Percentiles rank a stretch among this genome's conserved stretches.
Conservation (phyloP, 2,888 invertebrate genomes). For the Zele albiditarsus region DNA sequence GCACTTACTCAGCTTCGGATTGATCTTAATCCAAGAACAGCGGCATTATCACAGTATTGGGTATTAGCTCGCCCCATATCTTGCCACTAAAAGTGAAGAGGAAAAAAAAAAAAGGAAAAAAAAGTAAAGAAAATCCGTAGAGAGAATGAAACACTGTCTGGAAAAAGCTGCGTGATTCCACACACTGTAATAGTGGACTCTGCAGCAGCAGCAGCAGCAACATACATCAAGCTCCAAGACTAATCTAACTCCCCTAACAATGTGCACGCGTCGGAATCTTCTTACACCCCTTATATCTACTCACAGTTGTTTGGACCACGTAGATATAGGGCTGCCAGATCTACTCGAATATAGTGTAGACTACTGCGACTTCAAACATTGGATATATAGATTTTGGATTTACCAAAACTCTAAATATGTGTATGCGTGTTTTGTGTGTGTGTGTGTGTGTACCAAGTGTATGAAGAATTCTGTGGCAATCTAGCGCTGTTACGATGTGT, state of each 20-base stretch:
- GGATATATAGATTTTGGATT: conserved; percentile 71
- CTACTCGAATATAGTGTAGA: conserved; percentile 26
- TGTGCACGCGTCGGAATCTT: conserved; percentile 73
- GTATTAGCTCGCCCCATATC: conserved; percentile 56
- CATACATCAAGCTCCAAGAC: conserved; percentile 71
- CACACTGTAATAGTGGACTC: conserved; percentile 47
- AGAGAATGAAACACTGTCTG: conserved; percentile 24
- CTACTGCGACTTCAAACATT: conserved; percentile 43
- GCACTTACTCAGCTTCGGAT: conserved; percentile 64
- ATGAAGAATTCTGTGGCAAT: neutral
- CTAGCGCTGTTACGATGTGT: conserved; percentile 1
- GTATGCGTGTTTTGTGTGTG: conserved; percentile 10
- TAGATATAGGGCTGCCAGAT: conserved; percentile 35
- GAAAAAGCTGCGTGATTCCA: conserved; percentile 35
- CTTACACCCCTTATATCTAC: conserved; percentile 61
- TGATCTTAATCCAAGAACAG: conserved; percentile 67
- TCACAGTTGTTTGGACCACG: conserved; percentile 38
- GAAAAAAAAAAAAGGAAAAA: conserved; percentile 41
- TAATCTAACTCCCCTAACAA: conserved; percentile 73
- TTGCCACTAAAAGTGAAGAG: conserved; percentile 24
- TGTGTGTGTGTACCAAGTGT: neutral
- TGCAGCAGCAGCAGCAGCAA: conserved; percentile 49
- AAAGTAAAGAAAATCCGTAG: conserved; percentile 11
- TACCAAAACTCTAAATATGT: conserved; percentile 49
- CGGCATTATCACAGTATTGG: conserved; percentile 58